Evolutionary conservation across 2,888 invertebrate species (phyloP).

Genomic region (Lasioglossum villosulum): DNA sequence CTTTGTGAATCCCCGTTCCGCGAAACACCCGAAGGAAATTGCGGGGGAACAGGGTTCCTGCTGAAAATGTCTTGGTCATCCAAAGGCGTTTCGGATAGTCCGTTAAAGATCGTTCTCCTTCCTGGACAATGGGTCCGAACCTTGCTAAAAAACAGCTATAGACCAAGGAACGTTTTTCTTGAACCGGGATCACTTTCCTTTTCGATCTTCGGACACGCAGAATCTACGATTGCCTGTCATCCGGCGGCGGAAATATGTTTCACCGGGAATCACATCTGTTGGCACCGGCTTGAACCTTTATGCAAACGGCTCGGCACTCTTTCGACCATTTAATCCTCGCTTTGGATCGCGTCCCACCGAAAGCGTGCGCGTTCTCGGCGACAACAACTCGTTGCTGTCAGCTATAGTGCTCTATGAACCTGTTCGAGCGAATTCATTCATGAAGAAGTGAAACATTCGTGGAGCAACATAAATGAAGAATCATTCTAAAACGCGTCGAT

Average conservation of each 20-base stretch:
- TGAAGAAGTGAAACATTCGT: background rate
- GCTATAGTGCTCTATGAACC: background rate
- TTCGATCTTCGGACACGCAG: background rate
- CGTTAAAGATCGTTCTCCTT: background rate
- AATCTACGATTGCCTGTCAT: background rate
- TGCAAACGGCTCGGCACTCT: conserved; percentile 50
- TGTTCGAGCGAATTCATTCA: background rate
- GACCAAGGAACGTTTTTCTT: background rate
- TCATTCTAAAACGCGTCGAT: background rate
- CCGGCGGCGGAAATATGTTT: conserved; percentile 17
- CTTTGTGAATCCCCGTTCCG: background rate
- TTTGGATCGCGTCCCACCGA: conserved; percentile 5
- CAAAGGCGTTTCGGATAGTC: background rate
- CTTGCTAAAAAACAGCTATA: background rate
- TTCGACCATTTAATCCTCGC: conserved; percentile 26
- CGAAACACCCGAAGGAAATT: background rate
- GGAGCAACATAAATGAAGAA: background rate
- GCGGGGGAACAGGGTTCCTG: background rate
- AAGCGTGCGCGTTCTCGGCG: background rate
- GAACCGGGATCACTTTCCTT: background rate
- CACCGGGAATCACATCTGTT: conserved; percentile 4
- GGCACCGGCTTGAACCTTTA: conserved; percentile 23
- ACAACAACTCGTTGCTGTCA: conserved; percentile 6
- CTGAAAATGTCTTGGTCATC: background rate
- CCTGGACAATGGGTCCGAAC: background rate